Base-by-base conservation (phyloP, 92 coral and sea anemone genomes). In the Galaxea fascicularis region DNA sequence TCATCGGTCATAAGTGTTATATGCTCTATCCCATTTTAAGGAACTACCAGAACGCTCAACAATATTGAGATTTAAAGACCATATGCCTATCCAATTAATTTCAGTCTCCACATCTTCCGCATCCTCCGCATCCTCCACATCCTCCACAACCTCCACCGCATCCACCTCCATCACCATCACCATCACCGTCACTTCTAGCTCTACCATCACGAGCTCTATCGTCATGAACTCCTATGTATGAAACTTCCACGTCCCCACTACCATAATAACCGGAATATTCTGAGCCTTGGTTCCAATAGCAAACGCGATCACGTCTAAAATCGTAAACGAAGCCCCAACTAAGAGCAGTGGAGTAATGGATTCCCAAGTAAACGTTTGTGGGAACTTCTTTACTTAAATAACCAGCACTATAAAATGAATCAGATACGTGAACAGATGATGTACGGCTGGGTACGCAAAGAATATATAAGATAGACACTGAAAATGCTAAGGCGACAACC, bases 401-500 rank as follows among this genome's bases (percentile, higher is more conserved):
- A 17, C 91, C 91, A 13, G 87, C 70, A 24, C 87, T 81, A 6
- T 81, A 76, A 45, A 87, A 51, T 18, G 84, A 31, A 31, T n/a
- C n/a, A n/a, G 84, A 66, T 1, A 77, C 29, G 8, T 44, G 76
- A 22, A 29, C 21, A 0, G 9, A 10, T 18, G 87, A 79, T 27
- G 65, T 87, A 87, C 0, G 91, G 91, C 44, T n/a, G n/a, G n/a
- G n/a, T n/a, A 82, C 82, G 52, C 91, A 88, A 15, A 88, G 88
- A 24, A 88, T 74, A 60, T 88, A 83, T 11, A 88, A 65, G 10
- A 88, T 41, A 0, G 91, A 25, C 0, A 83, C 76, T 0, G 91
- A 77, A 70, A 83, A 83, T 12, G 79, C 65, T 24, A 88, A 64
- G 18, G 91, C 84, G 16, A 83, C 73, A 46, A 86, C 68, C 18